A percentile compares a stretch with the other conserved stretches of the same genome.
Evolutionary conservation across 2,797 vertebrate species (phyloP).

Genomic region (Myotis pilosus): DNA sequence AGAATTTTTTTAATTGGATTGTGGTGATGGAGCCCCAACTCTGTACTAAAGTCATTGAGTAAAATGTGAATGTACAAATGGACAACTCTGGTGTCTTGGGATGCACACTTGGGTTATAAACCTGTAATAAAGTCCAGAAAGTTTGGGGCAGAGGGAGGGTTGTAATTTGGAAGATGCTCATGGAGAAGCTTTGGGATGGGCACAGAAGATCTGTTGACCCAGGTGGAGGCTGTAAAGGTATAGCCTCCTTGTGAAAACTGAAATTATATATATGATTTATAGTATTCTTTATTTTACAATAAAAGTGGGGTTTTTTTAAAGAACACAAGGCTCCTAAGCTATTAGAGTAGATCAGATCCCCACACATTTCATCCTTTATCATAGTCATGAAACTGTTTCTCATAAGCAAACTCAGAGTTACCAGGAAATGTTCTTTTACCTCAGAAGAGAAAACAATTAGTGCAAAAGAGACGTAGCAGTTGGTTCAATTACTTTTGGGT

Average conservation of each 20-base stretch:
- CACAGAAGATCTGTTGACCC: conserved; percentile 10
- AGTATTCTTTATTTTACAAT: conserved; percentile 12
- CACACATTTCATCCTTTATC: background rate
- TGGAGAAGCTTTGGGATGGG: background rate
- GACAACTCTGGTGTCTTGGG: background rate
- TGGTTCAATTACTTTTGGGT: conserved; percentile 13
- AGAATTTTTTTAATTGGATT: background rate
- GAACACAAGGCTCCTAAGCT: background rate
- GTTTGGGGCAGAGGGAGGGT: background rate
- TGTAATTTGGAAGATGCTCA: background rate
- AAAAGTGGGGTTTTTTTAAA: background rate
- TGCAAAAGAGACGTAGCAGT: background rate
- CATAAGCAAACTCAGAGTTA: background rate
- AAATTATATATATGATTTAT: background rate
- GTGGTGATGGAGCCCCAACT: background rate
- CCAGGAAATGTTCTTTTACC: background rate
- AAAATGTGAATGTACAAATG: background rate
- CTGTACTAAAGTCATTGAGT: background rate
- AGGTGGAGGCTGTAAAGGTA: background rate
- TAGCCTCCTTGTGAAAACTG: background rate
- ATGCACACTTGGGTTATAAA: background rate
- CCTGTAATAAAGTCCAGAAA: background rate
- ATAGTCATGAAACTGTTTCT: background rate
- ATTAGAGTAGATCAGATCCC: background rate
- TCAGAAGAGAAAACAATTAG: background rate